Percentiles rank a stretch among this genome's conserved stretches.
phyloP scores from a whole-genome alignment of 1,140 invertebrate genomes.

The Drosophila bifasciata region DNA sequence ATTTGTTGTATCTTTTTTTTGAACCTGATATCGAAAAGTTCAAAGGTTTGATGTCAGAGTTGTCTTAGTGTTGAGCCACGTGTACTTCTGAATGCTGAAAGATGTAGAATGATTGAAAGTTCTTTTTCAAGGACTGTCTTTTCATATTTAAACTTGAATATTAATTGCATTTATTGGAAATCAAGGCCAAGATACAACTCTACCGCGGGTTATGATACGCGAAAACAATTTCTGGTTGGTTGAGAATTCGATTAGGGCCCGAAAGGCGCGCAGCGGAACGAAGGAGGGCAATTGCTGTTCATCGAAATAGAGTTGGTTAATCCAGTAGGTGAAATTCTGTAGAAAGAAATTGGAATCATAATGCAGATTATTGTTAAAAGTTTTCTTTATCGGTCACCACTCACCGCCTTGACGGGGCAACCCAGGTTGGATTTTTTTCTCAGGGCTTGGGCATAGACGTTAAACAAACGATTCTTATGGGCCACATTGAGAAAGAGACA shows the following conservation, averaged over 20 bases:
- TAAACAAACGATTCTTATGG: slow-evolving; percentile 34
- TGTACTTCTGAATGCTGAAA: too few species aligned
- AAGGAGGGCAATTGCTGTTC: slow-evolving; percentile 28
- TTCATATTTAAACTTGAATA: too few species aligned
- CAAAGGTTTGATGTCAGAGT: too few species aligned
- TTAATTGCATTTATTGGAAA: too few species aligned
- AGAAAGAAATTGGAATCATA: neutral
- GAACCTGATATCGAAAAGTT: too few species aligned
- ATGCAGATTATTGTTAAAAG: too few species aligned
- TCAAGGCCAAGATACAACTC: too few species aligned
- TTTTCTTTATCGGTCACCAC: neutral
- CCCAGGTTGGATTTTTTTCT: neutral
- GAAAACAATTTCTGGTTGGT: neutral
- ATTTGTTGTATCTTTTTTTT: too few species aligned
- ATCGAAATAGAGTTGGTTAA: slow-evolving; percentile 16
- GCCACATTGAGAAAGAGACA: slow-evolving; percentile 20
- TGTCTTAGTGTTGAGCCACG: too few species aligned
- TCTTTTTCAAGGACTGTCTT: too few species aligned
- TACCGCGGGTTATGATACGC: neutral
- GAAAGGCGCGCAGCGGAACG: slow-evolving; percentile 21
- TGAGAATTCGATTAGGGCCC: slow-evolving; percentile 10
- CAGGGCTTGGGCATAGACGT: slow-evolving; percentile 8
- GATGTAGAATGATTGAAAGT: too few species aligned
- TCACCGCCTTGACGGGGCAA: slow-evolving; percentile 29
- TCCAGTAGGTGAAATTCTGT: slow-evolving; percentile 32